A percentile compares a stretch with the other conserved stretches of the same genome.
Evolutionary conservation across 2,888 invertebrate species (phyloP).

Genomic region (Lasioglossum marginatum): DNA sequence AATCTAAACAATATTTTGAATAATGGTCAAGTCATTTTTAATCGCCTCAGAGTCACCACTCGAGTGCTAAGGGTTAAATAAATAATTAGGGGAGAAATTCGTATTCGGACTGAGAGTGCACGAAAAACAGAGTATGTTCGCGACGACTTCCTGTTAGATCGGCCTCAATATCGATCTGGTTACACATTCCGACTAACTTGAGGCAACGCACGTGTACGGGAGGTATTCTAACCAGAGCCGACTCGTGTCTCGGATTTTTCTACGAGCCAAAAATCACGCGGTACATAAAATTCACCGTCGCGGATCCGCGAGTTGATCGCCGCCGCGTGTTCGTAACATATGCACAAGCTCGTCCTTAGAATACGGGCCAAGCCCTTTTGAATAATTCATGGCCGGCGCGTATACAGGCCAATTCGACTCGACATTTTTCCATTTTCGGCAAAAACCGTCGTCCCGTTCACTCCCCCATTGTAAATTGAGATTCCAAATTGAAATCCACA

Average conservation of each 20-base stretch:
- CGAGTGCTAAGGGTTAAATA: too few relatives aligned
- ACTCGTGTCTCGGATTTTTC: constrained; percentile 50
- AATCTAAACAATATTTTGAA: too few relatives aligned
- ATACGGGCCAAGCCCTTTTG: constrained; percentile 58
- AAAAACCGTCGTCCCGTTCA: not conserved
- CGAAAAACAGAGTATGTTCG: not conserved
- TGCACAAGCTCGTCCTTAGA: constrained; percentile 63
- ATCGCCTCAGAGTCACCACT: too few relatives aligned
- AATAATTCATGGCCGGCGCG: constrained; percentile 66
- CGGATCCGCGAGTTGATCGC: constrained; percentile 43
- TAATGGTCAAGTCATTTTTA: too few relatives aligned
- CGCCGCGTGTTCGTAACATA: constrained; percentile 43
- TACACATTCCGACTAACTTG: not conserved
- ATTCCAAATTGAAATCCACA: constrained; percentile 52
- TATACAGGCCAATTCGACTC: constrained; percentile 41
- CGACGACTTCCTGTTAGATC: constrained; percentile 14
- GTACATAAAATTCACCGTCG: constrained; percentile 33
- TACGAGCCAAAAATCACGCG: constrained; percentile 35
- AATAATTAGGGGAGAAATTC: too few relatives aligned
- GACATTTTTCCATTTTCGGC: constrained; percentile 37
- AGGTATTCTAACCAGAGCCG: constrained; percentile 14
- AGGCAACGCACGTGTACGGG: constrained; percentile 14
- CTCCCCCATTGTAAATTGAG: constrained; percentile 32
- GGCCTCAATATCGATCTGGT: constrained; percentile 16
- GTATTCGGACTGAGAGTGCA: too few relatives aligned